Evolutionary conservation across 2,113 vertebrate genomes (phyloP).

Genomic region (Oryzias javanicus): DNA sequence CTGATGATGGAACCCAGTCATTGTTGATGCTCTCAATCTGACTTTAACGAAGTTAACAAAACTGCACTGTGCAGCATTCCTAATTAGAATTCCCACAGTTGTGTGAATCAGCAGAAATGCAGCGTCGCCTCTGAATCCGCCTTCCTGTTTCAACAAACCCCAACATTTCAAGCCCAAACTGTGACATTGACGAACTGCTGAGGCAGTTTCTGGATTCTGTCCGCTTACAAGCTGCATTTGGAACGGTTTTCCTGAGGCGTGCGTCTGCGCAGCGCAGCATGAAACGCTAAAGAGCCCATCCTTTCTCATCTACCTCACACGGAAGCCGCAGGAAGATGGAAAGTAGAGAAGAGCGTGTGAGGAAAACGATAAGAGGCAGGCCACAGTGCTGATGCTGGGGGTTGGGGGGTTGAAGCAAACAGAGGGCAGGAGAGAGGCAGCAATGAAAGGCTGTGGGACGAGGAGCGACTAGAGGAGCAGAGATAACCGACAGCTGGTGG

Average conservation of each 20-base stretch:
- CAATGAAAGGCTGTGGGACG: slow-evolving; percentile 20
- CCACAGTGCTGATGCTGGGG: neutral
- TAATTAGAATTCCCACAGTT: no score
- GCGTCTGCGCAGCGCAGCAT: neutral
- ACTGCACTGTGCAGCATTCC: no score
- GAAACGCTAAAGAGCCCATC: rapidly evolving
- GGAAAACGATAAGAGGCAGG: slow-evolving; percentile 1
- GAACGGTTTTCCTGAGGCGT: neutral
- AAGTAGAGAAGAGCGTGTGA: neutral
- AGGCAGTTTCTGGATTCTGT: no score
- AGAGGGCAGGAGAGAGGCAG: neutral
- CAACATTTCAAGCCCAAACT: no score
- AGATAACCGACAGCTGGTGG: slow-evolving; percentile 28
- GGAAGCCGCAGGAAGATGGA: neutral
- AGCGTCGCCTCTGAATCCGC: no score
- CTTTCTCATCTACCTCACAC: neutral
- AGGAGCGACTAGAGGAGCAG: neutral
- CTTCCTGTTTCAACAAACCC: no score
- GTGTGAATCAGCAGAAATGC: no score
- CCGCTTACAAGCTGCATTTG: neutral
- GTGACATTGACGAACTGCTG: no score
- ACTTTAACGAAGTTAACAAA: no score
- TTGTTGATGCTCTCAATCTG: no score
- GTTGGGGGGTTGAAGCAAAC: neutral
- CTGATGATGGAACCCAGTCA: no score